Conservation (phyloP, 2,888 invertebrate species). For the Eupithecia vulgata region DNA sequence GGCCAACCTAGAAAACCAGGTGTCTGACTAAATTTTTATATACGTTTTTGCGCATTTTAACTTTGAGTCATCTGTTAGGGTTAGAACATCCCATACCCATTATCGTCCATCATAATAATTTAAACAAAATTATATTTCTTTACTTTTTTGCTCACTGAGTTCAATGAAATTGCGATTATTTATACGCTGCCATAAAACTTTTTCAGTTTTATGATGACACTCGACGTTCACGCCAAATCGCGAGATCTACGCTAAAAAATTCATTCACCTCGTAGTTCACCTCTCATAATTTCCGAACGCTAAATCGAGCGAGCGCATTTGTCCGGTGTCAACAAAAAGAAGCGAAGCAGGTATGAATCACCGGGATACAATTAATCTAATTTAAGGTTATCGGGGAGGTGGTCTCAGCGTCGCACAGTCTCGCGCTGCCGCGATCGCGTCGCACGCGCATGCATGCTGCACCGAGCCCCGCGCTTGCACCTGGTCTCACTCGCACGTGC, state of each 20-base stretch:
- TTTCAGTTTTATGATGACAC: slow-evolving; percentile 35
- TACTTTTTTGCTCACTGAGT: slow-evolving; percentile 22
- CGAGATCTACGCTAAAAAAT: slow-evolving; percentile 51
- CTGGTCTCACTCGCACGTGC: slow-evolving; percentile 42
- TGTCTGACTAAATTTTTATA: slow-evolving; percentile 41
- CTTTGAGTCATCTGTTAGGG: slow-evolving; percentile 27
- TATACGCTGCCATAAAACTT: slow-evolving; percentile 35
- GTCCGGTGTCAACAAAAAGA: slow-evolving; percentile 75
- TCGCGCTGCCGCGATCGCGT: slow-evolving; percentile 69
- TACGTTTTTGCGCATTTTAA: slow-evolving; percentile 36
- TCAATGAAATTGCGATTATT: slow-evolving; percentile 33
- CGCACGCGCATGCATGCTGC: slow-evolving; percentile 52
- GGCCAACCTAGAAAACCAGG: slow-evolving; percentile 38
- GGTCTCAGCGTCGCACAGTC: slow-evolving; percentile 78
- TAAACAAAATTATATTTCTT: slow-evolving; percentile 22
- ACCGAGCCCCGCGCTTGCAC: slow-evolving; percentile 36
- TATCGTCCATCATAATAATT: slow-evolving; percentile 28
- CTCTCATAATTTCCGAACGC: slow-evolving; percentile 60
- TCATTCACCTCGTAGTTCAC: slow-evolving; percentile 59
- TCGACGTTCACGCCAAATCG: slow-evolving; percentile 32
- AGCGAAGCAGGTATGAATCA: slow-evolving; percentile 77
- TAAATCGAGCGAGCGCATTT: slow-evolving; percentile 74
- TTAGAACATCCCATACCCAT: slow-evolving; percentile 26
- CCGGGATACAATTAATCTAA: slow-evolving; percentile 83
- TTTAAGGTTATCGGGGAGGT: slow-evolving; percentile 81